Conservation (phyloP, 2,113 vertebrate genomes). For the Ophthalmolycus amberensis region DNA sequence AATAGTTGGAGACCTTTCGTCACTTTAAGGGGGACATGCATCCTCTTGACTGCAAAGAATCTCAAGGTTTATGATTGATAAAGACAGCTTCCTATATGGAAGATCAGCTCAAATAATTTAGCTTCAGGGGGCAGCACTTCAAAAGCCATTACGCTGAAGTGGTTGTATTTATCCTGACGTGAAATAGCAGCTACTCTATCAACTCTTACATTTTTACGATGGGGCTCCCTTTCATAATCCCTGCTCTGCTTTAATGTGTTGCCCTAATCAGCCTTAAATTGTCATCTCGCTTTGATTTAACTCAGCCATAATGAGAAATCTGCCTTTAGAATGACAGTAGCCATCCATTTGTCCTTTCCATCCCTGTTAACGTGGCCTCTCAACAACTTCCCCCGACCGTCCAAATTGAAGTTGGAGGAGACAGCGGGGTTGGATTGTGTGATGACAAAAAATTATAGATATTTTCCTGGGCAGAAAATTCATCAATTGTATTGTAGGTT, state of each 20-base stretch:
- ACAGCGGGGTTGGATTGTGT: slow-evolving; percentile 41
- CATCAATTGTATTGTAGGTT: slow-evolving; percentile 48
- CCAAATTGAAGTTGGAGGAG: slow-evolving; percentile 57
- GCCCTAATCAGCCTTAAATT: slow-evolving; percentile 77
- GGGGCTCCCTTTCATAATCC: slow-evolving; percentile 57
- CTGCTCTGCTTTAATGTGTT: slow-evolving; percentile 64
- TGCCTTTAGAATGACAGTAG: slow-evolving; percentile 72
- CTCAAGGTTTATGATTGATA: slow-evolving; percentile 48
- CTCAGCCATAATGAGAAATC: slow-evolving; percentile 72
- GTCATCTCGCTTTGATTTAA: slow-evolving; percentile 77
- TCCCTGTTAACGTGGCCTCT: slow-evolving; percentile 36
- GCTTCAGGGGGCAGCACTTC: slow-evolving; percentile 55
- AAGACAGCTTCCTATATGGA: slow-evolving; percentile 38
- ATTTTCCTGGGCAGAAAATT: slow-evolving; percentile 50
- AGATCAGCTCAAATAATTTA: slow-evolving; percentile 52
- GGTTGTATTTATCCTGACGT: slow-evolving; percentile 69
- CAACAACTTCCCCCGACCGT: slow-evolving; percentile 34
- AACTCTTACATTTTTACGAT: slow-evolving; percentile 67
- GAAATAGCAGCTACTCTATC: slow-evolving; percentile 65
- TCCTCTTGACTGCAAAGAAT: slow-evolving; percentile 40
- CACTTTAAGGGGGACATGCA: slow-evolving; percentile 22
- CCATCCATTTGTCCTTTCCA: slow-evolving; percentile 67
- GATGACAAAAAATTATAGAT: slow-evolving; percentile 42
- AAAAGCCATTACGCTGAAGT: slow-evolving; percentile 61
- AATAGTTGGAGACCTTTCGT: slow-evolving; percentile 22